Percentiles rank a stretch among this genome's conserved stretches.
Conservation (phyloP, 2,113 vertebrate species). For the Natator depressus region DNA sequence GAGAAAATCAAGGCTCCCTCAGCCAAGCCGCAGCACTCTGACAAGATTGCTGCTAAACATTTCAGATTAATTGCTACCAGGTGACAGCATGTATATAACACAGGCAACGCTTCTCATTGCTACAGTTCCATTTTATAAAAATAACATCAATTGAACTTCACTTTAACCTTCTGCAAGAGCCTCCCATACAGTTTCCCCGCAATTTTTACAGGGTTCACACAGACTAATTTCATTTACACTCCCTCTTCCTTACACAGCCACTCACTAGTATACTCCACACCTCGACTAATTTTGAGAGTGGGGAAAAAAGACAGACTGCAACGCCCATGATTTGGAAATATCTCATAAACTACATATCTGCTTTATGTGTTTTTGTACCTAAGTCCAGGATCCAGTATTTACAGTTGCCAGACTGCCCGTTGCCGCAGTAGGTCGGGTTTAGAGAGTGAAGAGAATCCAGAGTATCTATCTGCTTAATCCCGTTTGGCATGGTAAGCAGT, state of each 20-base stretch:
- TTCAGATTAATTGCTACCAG: not conserved
- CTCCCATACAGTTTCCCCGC: constrained; percentile 29
- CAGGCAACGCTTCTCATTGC: constrained; percentile 4
- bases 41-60: not conserved
- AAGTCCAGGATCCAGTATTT: constrained; percentile 98
- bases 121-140: not conserved
- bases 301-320: not conserved
- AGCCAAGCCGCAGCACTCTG: not conserved
- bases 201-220: not conserved
- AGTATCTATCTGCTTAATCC: constrained; percentile 82
- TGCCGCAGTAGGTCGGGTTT: constrained; percentile 76
- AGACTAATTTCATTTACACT: not conserved
- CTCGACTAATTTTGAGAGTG: not conserved
- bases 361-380: constrained; percentile 77
- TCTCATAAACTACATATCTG: not conserved
- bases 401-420: constrained; percentile 85
- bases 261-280: not conserved
- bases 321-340: not conserved
- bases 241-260: not conserved
- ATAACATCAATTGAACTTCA: not conserved
- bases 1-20: not conserved
- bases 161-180: constrained; percentile 3
- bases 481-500: constrained; percentile 84
- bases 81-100: not conserved
- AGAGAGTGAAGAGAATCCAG: constrained; percentile 83